These are phyloP conservation scores for Trileptium ribeirensis DNA, from an alignment of 2,888 invertebrate genomes.

Conservation along the genomic window DNA sequence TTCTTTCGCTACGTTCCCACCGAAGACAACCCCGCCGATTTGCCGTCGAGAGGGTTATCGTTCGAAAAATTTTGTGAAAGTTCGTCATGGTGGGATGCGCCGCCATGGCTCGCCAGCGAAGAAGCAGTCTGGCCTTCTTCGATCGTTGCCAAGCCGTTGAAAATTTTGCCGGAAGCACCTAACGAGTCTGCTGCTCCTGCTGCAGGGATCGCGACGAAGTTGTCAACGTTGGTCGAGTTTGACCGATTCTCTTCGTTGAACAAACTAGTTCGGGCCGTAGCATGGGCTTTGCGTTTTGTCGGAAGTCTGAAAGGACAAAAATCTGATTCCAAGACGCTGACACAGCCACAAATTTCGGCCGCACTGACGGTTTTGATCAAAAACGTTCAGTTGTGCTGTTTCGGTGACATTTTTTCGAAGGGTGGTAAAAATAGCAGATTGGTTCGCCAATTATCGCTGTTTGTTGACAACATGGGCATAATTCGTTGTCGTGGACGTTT, in stretches of 20 bases:
- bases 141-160: neutral
- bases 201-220: neutral
- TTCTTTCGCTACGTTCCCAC: slow-evolving; percentile 41
- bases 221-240: neutral
- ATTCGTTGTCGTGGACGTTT: slow-evolving; percentile 9
- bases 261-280: neutral
- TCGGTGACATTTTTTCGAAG: neutral
- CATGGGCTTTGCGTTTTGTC: neutral
- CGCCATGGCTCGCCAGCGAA: slow-evolving; percentile 34
- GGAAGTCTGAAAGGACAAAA: neutral
- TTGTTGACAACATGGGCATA: neutral
- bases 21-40: slow-evolving; percentile 43
- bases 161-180: neutral
- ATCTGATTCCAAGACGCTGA: neutral
- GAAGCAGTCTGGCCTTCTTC: slow-evolving; percentile 6
- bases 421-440: neutral
- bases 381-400: neutral
- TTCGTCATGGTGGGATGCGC: slow-evolving; percentile 40
- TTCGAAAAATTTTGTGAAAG: slow-evolving; percentile 18
- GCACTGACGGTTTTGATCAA: neutral
- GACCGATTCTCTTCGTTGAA: neutral
- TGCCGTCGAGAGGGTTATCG: slow-evolving; percentile 36
- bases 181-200: neutral
- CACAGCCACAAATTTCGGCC: neutral
- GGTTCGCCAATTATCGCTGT: neutral